Evolutionary conservation across 2,888 invertebrate species (phyloP), one percentile per base, ranked within the genome.

Genomic region (Calameuta pallipes): DNA sequence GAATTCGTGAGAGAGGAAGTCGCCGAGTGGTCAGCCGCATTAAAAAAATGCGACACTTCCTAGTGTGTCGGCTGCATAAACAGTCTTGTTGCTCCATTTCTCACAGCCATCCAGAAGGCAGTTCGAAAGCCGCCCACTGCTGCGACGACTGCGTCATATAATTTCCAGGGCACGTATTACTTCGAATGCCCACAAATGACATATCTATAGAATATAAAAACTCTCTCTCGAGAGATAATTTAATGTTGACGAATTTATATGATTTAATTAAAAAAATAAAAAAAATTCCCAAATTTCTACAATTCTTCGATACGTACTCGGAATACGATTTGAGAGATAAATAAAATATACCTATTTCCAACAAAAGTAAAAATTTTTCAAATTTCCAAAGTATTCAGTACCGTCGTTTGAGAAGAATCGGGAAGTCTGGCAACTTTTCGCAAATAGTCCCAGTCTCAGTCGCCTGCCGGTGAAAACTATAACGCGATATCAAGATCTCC

Each of bases 401-500:
- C 23, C 6, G 6, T 23, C 9, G 9, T 56, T 56, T 23, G 56
- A 56, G 0, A 15, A 23, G 0, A 9, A 56, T 23, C 9, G 9
- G 1, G 0, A 56, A 23, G 23, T 56, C 9, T 56, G 2, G 0
- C 6, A 56, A 56, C 2, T 56, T 23, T 56, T 56, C 23, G 23
- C 23, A 1, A 56, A 23, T 23, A 56, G 9, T 56, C 23, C 23
- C 56, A 23, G 56, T 33, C 23, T 9, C 23, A 23, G 56, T 56
- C 23, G 9, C 76, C 76, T 75, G 75, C 41, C 76, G 77, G 84
- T 84, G 83, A 85, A 85, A 85, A 82, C 82, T 78, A 85, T 81
- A 80, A 75, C 68, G 71, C 71, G 12, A 30, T 80, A 86, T 85
- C 86, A 80, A 85, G 86, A 86, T 86, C 81, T 81, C 82, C 78